These are phyloP conservation scores for Aspidiotus rigidus DNA, from an alignment of 2,888 invertebrate genomes.

Conservation along the genomic window DNA sequence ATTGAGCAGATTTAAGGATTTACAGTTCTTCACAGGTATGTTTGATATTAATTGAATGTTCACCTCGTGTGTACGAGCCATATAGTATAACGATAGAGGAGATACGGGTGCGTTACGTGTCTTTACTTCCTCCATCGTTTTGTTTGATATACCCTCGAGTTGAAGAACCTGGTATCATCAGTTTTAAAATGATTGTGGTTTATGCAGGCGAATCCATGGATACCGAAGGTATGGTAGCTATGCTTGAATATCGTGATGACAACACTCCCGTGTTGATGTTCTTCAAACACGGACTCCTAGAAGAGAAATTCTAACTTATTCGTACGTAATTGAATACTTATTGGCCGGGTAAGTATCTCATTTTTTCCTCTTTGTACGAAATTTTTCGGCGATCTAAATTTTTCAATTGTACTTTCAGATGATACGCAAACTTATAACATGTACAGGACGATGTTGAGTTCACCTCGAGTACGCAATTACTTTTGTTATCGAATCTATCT, in stretches of 20 bases:
- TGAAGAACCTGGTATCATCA: not conserved
- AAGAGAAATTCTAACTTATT: slow-evolving; percentile 76
- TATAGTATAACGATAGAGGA: no score
- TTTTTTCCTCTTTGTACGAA: no score
- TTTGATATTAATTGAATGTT: slow-evolving; percentile 2
- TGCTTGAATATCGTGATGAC: slow-evolving; percentile 84
- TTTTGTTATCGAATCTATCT: no score
- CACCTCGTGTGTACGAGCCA: not conserved
- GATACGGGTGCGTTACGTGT: no score
- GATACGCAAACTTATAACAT: no score
- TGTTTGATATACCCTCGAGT: slow-evolving; percentile 8
- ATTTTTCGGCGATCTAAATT: no score
- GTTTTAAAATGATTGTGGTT: not conserved
- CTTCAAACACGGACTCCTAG: slow-evolving; percentile 89
- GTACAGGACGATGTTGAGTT: no score
- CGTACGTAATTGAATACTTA: no score
- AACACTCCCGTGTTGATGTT: slow-evolving; percentile 85
- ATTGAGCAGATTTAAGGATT: slow-evolving; percentile 78
- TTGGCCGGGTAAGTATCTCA: no score
- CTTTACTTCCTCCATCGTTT: no score
- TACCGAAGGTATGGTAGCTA: slow-evolving; percentile 84
- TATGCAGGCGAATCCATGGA: slow-evolving; percentile 81
- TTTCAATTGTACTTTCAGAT: no score
- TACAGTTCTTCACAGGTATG: slow-evolving; percentile 67
- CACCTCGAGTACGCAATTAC: no score